Percentiles rank a stretch among this genome's conserved stretches.
These are phyloP conservation scores for Progne subis DNA, from an alignment of 2,113 vertebrate genomes.

Conservation along the genomic window DNA sequence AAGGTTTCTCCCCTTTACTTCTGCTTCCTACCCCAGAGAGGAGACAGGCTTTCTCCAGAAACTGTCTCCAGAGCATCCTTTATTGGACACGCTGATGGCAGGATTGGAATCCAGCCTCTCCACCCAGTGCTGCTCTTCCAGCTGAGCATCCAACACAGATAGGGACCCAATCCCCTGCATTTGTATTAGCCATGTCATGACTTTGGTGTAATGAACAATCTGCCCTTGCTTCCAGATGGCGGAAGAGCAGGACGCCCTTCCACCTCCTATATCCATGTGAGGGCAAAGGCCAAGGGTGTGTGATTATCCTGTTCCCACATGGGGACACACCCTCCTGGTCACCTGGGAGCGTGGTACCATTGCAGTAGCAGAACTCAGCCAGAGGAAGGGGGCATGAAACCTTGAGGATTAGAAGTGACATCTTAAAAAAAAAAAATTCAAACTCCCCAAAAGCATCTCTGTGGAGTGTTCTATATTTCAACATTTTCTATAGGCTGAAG, in stretches of 20 bases:
- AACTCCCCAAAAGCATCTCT: rapidly evolving
- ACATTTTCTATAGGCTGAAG: not conserved
- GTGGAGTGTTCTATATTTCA: not conserved
- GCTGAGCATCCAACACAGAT: not conserved
- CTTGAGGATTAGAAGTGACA: not conserved
- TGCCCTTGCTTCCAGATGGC: not conserved
- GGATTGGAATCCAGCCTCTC: not conserved
- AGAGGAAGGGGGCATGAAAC: not conserved
- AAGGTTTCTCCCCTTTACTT: not conserved
- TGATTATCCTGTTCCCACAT: not conserved
- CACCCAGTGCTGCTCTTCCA: not conserved
- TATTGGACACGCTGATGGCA: not conserved
- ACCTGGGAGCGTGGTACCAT: not conserved
- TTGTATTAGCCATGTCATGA: not conserved
- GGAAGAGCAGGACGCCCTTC: not conserved
- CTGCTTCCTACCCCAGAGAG: not conserved
- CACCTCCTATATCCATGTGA: not conserved
- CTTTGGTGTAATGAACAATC: not conserved
- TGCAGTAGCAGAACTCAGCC: not conserved
- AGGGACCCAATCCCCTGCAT: not conserved
- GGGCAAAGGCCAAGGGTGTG: not conserved
- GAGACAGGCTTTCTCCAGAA: not conserved
- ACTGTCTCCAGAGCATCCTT: rapidly evolving
- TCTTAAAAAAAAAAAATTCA: not conserved
- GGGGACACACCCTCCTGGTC: not conserved